Evolutionary conservation across 1,140 invertebrate species (phyloP).

Genomic region (Zophobas atratus): DNA sequence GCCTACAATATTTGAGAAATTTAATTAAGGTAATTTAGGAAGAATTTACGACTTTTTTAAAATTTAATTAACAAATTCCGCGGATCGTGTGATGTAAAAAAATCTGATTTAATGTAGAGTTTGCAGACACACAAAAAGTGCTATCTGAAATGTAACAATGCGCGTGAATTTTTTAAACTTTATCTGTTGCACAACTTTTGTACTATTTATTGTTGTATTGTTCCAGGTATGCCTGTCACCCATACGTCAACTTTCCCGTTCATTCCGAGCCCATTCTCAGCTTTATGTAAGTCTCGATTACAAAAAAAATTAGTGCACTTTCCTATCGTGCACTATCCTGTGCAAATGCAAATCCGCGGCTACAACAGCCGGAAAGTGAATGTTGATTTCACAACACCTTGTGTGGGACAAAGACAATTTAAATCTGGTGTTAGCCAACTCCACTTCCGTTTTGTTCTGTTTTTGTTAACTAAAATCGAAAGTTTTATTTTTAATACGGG

Average conservation of each 20-base stretch:
- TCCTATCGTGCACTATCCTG: not conserved
- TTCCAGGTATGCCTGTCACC: conserved; percentile 19
- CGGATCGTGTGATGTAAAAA: no score
- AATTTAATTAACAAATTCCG: no score
- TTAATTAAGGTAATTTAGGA: no score
- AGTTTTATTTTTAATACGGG: conserved; percentile 13
- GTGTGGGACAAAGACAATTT: conserved; percentile 13
- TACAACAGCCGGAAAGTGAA: conserved; percentile 8
- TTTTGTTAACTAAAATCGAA: conserved; percentile 18
- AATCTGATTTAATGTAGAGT: no score
- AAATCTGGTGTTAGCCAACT: conserved; percentile 14
- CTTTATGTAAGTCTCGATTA: conserved; percentile 19
- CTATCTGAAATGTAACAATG: no score
- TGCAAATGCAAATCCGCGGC: conserved; percentile 11
- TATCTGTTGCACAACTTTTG: not conserved
- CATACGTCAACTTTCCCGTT: conserved; percentile 16
- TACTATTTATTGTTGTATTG: conserved; percentile 29
- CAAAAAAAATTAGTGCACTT: conserved; percentile 15
- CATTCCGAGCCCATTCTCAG: not conserved
- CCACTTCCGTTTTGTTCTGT: conserved; percentile 20
- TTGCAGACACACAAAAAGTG: no score
- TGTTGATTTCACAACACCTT: conserved; percentile 5
- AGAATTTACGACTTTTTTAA: no score
- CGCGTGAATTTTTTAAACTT: not conserved
- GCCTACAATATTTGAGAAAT: no score